phyloP scores from a whole-genome alignment of 2,797 vertebrate genomes.

The Novumbra hubbsi region DNA sequence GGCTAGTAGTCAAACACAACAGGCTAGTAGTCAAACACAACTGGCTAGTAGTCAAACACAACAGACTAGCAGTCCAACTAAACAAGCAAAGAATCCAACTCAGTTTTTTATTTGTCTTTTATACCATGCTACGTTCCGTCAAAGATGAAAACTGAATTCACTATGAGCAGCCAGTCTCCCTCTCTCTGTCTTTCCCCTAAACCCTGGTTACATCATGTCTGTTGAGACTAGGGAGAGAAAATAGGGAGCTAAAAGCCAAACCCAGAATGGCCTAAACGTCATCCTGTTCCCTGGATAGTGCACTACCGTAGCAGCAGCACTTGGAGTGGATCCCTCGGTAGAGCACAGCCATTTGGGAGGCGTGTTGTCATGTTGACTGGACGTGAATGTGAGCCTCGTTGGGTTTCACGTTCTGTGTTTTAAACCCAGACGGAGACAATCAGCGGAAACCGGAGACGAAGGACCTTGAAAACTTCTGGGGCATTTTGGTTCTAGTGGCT shows the following conservation, averaged over 20 bases:
- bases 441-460: conserved; percentile 64
- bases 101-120: conserved; percentile 26
- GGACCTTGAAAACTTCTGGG: conserved; percentile 57
- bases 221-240: conserved; percentile 27
- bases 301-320: no score
- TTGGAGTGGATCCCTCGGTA: background rate
- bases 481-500: conserved; percentile 46
- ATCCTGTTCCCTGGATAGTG: background rate
- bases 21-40: no score
- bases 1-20: no score
- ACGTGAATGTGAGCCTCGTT: conserved; percentile 53
- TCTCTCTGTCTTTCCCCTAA: conserved; percentile 31
- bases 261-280: background rate
- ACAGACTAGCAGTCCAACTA: no score
- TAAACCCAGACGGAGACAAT: conserved; percentile 57
- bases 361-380: conserved; percentile 32
- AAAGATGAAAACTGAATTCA: conserved; percentile 40
- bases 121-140: conserved; percentile 45
- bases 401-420: conserved; percentile 57
- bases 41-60: no score
- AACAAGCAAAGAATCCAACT: no score
- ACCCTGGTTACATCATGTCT: conserved; percentile 59
- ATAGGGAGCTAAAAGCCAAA: no score
- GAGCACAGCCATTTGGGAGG: background rate
- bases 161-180: conserved; percentile 16